Evolutionary conservation across 2,888 invertebrate species (phyloP), one percentile per base, ranked within the genome.

Genomic region (Sympetrum striolatum): DNA sequence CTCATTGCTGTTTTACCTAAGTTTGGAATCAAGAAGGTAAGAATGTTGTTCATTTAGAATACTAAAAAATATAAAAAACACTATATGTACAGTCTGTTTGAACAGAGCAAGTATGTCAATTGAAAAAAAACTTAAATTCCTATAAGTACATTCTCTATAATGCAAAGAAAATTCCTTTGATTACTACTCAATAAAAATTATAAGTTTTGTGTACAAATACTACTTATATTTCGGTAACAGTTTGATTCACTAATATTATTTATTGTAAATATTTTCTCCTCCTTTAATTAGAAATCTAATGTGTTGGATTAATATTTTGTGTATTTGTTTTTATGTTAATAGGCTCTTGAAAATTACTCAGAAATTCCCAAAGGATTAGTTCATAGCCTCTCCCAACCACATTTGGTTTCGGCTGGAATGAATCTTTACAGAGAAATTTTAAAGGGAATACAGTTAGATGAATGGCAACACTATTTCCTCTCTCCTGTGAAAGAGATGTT

Each of bases 321-420:
- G n/a, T 39, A 35, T 37, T 35, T 39, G 48, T 25, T 90, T 53
- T 10, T 86, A 31, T 25, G 0, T 73, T 91, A 90, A 15, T 82
- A 91, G 92, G 91, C 90, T 0, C 90, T 91, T 31, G 35, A 4
- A 15, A 90, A 91, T 10, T 91, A 90, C 53, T 86, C 91, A 10
- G 81, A 90, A 53, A 53, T 92, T 39, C 35, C 90, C 10, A 8
- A 79, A 53, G 91, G 92, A 12, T 91, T 92, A 22, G 14, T 91
- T 18, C 90, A 90, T 80, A 91, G 91, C 18, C 92, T 94, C 91
- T 91, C 92, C 8, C 92, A 93, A 44, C 93, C 93, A 90, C 95
- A 96, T 91, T 93, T 96, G 58, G 95, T 95, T 6, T 95, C 96
- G 35, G 94, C 95, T 58, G 96, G 96, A 37, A 95, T 95, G 82